Base-by-base conservation (phyloP, 2,113 vertebrate genomes). In the Rhinoderma darwinii region DNA sequence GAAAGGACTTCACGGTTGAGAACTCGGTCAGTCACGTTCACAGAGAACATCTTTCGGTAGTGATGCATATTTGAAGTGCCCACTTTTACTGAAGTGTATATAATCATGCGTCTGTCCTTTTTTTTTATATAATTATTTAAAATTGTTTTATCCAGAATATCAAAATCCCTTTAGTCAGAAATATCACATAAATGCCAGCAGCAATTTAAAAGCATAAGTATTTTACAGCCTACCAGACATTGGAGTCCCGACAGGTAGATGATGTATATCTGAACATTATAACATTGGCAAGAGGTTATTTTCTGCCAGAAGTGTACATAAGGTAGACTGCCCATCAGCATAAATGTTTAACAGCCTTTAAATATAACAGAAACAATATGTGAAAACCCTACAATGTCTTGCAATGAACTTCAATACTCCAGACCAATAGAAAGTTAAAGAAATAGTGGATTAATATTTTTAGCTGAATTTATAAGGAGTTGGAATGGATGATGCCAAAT, bases 1-100 rank as follows among this genome's bases (percentile, higher is more conserved):
- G 78, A 81, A 81, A 81, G 54, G 54, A 56, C 78, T 37, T 81
- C 35, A 81, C 35, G 50, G 78, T 81, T 61, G 54, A 81, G 54
- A 61, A 63, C 54, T 81, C 54, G 50, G 54, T 63, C 54, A 81
- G 54, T 78, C 76, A 78, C 47, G 76, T 61, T 61, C 54, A 81
- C 78, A 63, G 14, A 43, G 27, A 43, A 20, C 54, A 35, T 41
- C 54, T 39, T 39, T 14, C 39, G 32, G 78, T 80, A n/a, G 77
- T 22, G 51, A 61, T 39, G 51, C 35, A 80, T 51, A 70, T 61
- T 80, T 61, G 22, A 80, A 80, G 51, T 61, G 78, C 12, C 25
- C 39, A 59, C 78, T 81, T 63, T 37, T 27, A 41, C 37, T 63
- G 78, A 37, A 27, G 37, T 41, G 78, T 25, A 17, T 63, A 43